Evolutionary conservation across 2,888 invertebrate genomes (phyloP).

Genomic region (Tachina lurida): DNA sequence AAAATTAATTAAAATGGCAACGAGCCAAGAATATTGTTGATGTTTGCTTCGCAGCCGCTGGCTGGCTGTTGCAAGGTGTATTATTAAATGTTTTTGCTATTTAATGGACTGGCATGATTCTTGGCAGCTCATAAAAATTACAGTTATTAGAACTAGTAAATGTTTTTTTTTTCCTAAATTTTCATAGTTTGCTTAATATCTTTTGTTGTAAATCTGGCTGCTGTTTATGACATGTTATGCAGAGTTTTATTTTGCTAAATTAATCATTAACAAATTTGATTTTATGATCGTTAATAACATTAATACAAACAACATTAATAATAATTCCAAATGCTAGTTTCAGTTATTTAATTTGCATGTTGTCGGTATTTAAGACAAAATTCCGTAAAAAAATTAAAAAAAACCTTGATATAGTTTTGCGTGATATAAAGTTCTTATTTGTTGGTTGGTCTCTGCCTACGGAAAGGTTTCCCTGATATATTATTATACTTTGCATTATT

Average conservation of each 20-base stretch:
- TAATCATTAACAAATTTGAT: slow-evolving; percentile 1
- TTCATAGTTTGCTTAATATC: slow-evolving; percentile 24
- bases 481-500: slow-evolving; percentile 5
- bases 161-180: background rate
- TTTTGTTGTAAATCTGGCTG: background rate
- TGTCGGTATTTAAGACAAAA: background rate
- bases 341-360: background rate
- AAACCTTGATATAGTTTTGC: slow-evolving; percentile 65
- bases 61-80: slow-evolving; percentile 36
- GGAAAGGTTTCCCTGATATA: slow-evolving; percentile 17
- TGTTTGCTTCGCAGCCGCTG: slow-evolving; percentile 15
- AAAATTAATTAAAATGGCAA: slow-evolving; percentile 3
- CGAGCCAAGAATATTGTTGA: slow-evolving; percentile 7
- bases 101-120: slow-evolving; percentile 52
- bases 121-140: slow-evolving; percentile 58
- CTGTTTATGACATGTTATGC: background rate
- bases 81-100: slow-evolving; percentile 37
- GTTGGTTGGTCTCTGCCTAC: slow-evolving; percentile 15
- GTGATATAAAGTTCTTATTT: slow-evolving; percentile 35
- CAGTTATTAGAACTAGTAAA: slow-evolving; percentile 50
- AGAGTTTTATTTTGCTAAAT: background rate
- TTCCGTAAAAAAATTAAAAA: background rate
- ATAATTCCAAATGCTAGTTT: slow-evolving; percentile 33
- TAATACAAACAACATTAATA: slow-evolving; percentile 21
- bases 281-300: slow-evolving; percentile 59